Evolutionary conservation across 2,888 invertebrate genomes (phyloP).

Genomic region (Beris chalybata): DNA sequence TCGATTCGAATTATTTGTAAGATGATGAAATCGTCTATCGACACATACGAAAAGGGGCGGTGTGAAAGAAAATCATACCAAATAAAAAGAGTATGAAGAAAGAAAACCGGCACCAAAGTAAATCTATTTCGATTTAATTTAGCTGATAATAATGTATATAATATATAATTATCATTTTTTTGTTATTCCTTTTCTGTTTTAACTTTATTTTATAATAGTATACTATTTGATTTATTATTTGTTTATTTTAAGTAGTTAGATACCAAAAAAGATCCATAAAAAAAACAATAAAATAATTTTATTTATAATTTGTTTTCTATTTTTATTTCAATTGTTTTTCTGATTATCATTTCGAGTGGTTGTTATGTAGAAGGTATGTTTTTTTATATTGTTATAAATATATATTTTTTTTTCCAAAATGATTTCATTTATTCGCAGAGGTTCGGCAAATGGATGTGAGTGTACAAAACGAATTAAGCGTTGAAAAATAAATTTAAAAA

Average conservation of each 20-base stretch:
- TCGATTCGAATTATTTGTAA: too few relatives aligned
- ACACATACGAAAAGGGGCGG: too few relatives aligned
- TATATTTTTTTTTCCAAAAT: neutral
- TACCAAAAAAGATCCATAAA: neutral
- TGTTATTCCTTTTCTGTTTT: neutral
- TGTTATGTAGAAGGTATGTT: neutral
- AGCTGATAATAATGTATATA: slow-evolving; percentile 5
- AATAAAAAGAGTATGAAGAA: neutral
- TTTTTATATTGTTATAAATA: neutral
- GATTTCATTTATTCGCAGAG: too few relatives aligned
- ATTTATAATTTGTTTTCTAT: slow-evolving; percentile 3
- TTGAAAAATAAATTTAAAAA: too few relatives aligned
- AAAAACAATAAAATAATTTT: slow-evolving; percentile 19
- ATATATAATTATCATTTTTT: slow-evolving; percentile 9
- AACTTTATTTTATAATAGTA: slow-evolving; percentile 12
- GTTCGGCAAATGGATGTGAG: too few relatives aligned
- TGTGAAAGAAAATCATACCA: neutral
- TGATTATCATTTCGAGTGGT: neutral
- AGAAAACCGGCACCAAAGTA: slow-evolving; percentile 24
- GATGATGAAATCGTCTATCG: too few relatives aligned
- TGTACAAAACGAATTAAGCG: too few relatives aligned
- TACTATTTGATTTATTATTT: slow-evolving; percentile 12
- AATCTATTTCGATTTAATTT: neutral
- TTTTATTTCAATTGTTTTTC: neutral
- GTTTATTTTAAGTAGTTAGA: slow-evolving; percentile 7